Conservation (phyloP, 2,888 invertebrate species). For the Oscheius sp. region DNA sequence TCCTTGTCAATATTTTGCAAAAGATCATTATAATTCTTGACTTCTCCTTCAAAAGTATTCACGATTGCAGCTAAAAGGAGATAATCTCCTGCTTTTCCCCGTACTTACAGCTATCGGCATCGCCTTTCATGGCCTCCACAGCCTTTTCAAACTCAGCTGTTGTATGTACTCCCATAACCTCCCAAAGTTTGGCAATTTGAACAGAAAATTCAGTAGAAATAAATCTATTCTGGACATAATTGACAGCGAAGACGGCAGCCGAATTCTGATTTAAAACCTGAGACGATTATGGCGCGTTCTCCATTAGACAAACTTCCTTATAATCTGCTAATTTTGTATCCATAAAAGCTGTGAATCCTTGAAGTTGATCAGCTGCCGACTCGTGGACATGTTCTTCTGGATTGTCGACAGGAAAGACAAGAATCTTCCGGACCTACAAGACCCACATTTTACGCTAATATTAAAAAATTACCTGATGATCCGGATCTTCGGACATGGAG, state of each 20-base stretch:
- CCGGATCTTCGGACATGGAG: slow-evolving; percentile 28
- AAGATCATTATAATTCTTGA: slow-evolving; percentile 10
- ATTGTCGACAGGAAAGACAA: slow-evolving; percentile 45
- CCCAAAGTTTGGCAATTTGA: slow-evolving; percentile 52
- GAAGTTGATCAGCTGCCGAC: slow-evolving; percentile 45
- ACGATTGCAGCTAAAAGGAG: slow-evolving; percentile 3
- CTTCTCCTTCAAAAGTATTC: slow-evolving; percentile 4
- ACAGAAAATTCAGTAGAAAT: slow-evolving; percentile 52
- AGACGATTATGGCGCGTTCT: not conserved
- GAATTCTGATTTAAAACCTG: slow-evolving; percentile 49
- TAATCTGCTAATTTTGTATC: slow-evolving; percentile 51
- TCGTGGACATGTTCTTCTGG: slow-evolving; percentile 41
- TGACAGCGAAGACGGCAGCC: slow-evolving; percentile 53
- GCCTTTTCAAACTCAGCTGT: slow-evolving; percentile 40
- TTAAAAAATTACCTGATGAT: slow-evolving; percentile 23
- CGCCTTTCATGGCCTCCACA: slow-evolving; percentile 43
- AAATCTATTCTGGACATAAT: slow-evolving; percentile 57
- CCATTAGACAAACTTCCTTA: slow-evolving; percentile 43
- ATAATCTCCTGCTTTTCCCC: not conserved
- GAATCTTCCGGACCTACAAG: slow-evolving; percentile 53
- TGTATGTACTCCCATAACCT: slow-evolving; percentile 46
- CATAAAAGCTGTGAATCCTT: slow-evolving; percentile 44
- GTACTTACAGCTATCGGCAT: slow-evolving; percentile 20
- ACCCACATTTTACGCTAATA: not conserved
- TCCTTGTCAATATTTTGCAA: slow-evolving; percentile 11